Conservation (phyloP, 2,797 vertebrate genomes). For the Lacerta bilineata region DNA sequence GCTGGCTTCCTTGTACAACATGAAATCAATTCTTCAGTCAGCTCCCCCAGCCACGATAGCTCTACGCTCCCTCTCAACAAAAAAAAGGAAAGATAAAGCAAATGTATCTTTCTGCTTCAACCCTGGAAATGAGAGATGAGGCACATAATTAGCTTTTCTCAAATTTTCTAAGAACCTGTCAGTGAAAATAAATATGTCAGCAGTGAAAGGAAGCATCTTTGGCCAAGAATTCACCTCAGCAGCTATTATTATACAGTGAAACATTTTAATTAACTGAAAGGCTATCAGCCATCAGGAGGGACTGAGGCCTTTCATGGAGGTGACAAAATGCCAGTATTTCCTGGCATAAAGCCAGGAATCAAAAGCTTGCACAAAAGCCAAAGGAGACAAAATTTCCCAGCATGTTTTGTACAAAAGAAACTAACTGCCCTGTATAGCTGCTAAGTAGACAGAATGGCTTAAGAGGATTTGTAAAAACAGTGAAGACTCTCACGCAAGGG, state of each 20-base stretch:
- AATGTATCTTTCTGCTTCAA: background rate
- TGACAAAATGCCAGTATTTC: constrained; percentile 16
- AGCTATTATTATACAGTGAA: constrained; percentile 29
- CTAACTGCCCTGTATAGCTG: background rate
- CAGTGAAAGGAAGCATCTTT: constrained; percentile 35
- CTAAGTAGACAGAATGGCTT: background rate
- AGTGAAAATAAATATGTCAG: constrained; percentile 9
- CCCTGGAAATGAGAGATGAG: constrained; percentile 47
- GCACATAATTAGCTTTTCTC: constrained; percentile 59
- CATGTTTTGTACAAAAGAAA: constrained; percentile 27
- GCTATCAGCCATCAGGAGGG: constrained; percentile 30
- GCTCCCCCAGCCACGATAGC: constrained; percentile 38
- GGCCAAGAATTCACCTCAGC: constrained; percentile 15
- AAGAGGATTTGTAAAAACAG: background rate
- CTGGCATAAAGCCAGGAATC: constrained; percentile 7
- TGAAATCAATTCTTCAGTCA: constrained; percentile 60
- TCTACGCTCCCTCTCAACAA: constrained; percentile 55
- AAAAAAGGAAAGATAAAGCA: constrained; percentile 4
- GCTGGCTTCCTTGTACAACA: constrained; percentile 30
- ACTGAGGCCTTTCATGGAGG: constrained; percentile 36
- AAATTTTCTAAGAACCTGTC: background rate
- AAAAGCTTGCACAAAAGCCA: constrained; percentile 22
- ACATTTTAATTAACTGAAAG: constrained; percentile 51
- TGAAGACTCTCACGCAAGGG: background rate
- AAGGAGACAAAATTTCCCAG: constrained; percentile 11